A percentile compares a stretch with the other conserved stretches of the same genome.
These are phyloP conservation scores for Galagoides demidoff DNA, from an alignment of 2,797 vertebrate genomes.

Conservation along the genomic window DNA sequence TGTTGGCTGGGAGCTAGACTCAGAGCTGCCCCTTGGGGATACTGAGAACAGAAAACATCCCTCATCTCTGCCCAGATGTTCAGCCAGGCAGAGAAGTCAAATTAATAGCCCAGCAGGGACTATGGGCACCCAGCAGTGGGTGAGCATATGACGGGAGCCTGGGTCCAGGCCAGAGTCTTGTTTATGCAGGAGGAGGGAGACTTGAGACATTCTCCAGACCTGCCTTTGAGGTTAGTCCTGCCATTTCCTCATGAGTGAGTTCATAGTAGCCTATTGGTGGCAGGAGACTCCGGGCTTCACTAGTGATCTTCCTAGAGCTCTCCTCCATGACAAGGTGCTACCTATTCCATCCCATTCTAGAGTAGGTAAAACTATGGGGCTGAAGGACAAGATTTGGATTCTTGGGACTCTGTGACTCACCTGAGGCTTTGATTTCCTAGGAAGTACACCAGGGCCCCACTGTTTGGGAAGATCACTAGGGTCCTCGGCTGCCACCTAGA, in stretches of 20 bases:
- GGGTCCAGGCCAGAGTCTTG: background rate
- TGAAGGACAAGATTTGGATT: background rate
- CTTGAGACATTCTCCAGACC: background rate
- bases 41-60: background rate
- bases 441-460: background rate
- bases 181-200: background rate
- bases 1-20: background rate
- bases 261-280: background rate
- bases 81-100: background rate
- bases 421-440: background rate
- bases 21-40: background rate
- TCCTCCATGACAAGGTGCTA: background rate
- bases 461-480: background rate
- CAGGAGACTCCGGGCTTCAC: background rate
- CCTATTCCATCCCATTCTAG: background rate
- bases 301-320: background rate
- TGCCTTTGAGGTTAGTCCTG: background rate
- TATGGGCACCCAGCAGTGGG: background rate
- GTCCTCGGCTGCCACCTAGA: rapidly evolving
- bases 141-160: background rate
- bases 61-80: background rate
- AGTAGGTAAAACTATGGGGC: background rate
- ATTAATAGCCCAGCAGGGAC: background rate
- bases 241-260: background rate
- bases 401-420: background rate